Evolutionary conservation across 1,140 invertebrate species (phyloP), one percentile per base, ranked within the genome.

Genomic region (Eufriesea mexicana): DNA sequence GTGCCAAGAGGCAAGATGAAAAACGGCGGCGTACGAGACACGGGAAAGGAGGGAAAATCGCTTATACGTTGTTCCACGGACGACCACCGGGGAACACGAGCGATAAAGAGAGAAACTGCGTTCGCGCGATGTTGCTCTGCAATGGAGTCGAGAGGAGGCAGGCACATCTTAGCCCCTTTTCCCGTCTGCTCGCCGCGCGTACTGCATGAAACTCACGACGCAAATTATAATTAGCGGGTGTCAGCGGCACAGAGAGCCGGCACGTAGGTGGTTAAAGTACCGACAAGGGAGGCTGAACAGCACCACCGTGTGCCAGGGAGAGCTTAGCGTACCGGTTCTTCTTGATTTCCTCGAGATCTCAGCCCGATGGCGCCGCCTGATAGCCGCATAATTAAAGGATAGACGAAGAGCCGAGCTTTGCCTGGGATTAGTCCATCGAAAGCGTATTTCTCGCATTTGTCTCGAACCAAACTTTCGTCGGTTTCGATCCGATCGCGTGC

Each of bases 201-300:
- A 35, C 35, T 18, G 70, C 42, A 70, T 59, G 59, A 47, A 77
- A 76, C 74, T 82, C 79, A 61, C 84, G 82, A 67, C 67, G 83
- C 82, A 86, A 89, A 90, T 90, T 89, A 86, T 89, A 90, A 90
- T 90, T 89, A 90, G 78, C 75, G 77, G 67, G 47, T 67, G 81
- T 81, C 89, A 61, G 57, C 76, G 80, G 54, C 51, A 84, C 83
- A 78, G 74, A 87, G 79, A 80, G 45, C 67, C 72, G 72, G 45
- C 77, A 80, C 70, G 84, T 85, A 72, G 76, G 59, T 79, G 57
- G 76, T 79, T 82, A 79, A 88, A 88, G 79, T 42, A 57, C 71
- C 73, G 72, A 74, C 75, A 49, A 77, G 66, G 80, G 71, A 76
- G 28, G 66, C 45, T 62, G 73, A 87, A 61, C 68, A 64, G 66